These are phyloP conservation scores for Melanostoma scalare DNA, from an alignment of 2,888 invertebrate genomes.

Conservation along the genomic window DNA sequence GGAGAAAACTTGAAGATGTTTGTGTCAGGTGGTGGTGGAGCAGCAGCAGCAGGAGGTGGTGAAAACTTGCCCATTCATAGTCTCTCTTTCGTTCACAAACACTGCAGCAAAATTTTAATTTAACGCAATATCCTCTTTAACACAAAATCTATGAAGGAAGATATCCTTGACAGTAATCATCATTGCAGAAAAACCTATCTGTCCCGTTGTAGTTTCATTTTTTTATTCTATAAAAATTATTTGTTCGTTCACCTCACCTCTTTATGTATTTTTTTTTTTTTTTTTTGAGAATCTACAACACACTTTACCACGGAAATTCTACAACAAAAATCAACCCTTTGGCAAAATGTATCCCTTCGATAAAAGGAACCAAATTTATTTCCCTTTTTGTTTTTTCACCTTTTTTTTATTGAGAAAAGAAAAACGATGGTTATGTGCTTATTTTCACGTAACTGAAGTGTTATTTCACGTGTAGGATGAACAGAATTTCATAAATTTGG, in stretches of 20 bases:
- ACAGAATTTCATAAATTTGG: constrained; percentile 2
- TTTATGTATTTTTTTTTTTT: neutral
- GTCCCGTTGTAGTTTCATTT: neutral
- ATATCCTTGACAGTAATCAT: constrained; percentile 63
- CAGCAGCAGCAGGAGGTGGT: constrained; percentile 20
- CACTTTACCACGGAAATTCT: constrained; percentile 24
- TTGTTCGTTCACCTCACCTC: neutral
- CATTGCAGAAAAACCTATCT: constrained; percentile 20
- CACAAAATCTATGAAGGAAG: constrained; percentile 28
- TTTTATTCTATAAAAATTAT: neutral
- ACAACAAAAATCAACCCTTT: constrained; percentile 22
- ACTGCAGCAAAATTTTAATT: constrained; percentile 5
- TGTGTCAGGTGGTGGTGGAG: constrained; percentile 24
- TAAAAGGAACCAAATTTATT: constrained; percentile 19
- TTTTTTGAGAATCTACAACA: constrained; percentile 9
- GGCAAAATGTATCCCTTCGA: constrained; percentile 27
- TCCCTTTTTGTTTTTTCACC: constrained; percentile 14
- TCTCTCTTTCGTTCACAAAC: constrained; percentile 12
- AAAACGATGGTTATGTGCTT: neutral
- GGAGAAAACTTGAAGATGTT: constrained; percentile 28
- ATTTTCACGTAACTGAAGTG: neutral
- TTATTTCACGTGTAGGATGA: constrained; percentile 26
- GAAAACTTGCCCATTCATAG: constrained; percentile 56
- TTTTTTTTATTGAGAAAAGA: neutral
- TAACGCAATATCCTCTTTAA: constrained; percentile 9